Evolutionary conservation across 1,140 invertebrate genomes (phyloP), one percentile per base, ranked within the genome.

Genomic region (Aricia agestis): DNA sequence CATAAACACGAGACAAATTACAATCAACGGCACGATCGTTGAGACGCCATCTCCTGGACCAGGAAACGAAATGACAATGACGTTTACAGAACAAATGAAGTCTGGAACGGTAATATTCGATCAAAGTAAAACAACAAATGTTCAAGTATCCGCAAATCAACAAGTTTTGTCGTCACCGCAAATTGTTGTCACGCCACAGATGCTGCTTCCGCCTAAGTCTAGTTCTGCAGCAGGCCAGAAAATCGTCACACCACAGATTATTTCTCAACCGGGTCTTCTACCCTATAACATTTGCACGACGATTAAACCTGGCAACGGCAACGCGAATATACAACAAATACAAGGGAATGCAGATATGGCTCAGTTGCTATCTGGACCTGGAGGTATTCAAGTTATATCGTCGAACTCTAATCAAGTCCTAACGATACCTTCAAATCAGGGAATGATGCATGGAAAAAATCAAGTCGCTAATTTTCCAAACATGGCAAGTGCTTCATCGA

Each of bases 21-120:
- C 92, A 32, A 92, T 92, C 36, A 92, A 92, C 69, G 92, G 92
- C 0, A 92, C 92, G 18, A 92, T 92, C 25, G 92, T 92, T 1
- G 92, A 92, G 79, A 92, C 92, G 45, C 90, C 89, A 10, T 92
- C 92, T 15, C 92, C 92, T 11, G 90, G 91, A 0, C 92, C 91
- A n/a, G 72, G 83, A 59, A 90, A 90, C 76, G 89, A 91, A 82
- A 89, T 91, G 87, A 90, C 89, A 6, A 91, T 91, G 87, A 91
- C 89, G 7, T 87, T 91, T 67, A 91, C 89, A 25, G 89, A 91
- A 74, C 89, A 91, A 78, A 89, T 91, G 87, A 91, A 91, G 74
- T 86, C 89, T 17, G 89, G 87, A 11, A 90, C 87, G 45, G 86
- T 90, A 0, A 90, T 90, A 75, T 90, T 90, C 70, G 89, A 90